Conservation (phyloP, 2,797 vertebrate genomes). For the Enteromius radiatus region DNA sequence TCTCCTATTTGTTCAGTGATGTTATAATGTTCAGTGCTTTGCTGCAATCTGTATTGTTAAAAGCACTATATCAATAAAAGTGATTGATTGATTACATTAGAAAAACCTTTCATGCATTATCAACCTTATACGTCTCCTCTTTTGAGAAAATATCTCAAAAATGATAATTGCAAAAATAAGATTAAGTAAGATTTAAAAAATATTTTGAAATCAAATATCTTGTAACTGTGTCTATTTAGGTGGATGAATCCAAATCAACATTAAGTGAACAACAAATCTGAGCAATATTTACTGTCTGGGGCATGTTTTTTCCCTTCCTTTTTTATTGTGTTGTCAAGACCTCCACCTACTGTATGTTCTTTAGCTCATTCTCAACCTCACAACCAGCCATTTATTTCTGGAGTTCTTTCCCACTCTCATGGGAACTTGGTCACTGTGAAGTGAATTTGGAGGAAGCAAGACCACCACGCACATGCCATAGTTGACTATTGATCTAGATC, state of each 20-base stretch:
- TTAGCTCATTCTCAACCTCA: neutral
- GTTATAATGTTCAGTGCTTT: too few species aligned
- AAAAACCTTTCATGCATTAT: neutral
- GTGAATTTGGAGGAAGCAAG: neutral
- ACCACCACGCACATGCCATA: neutral
- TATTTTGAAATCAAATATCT: neutral
- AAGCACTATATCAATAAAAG: too few species aligned
- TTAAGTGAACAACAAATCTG: neutral
- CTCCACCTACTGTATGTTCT: neutral
- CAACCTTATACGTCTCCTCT: neutral
- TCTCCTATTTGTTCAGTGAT: too few species aligned
- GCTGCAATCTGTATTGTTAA: too few species aligned
- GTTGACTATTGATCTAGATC: slow-evolving; percentile 70
- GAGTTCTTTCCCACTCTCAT: neutral
- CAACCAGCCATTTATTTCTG: neutral
- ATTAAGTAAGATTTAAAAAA: too few species aligned
- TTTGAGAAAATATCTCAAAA: neutral
- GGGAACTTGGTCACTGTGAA: neutral
- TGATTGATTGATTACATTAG: neutral
- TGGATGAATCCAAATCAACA: neutral
- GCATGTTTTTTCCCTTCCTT: neutral
- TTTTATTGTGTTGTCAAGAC: neutral
- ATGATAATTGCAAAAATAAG: neutral
- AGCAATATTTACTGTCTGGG: neutral
- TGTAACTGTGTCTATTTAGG: neutral